phyloP scores from a whole-genome alignment of 1,140 invertebrate species.

The Musca vetustissima region DNA sequence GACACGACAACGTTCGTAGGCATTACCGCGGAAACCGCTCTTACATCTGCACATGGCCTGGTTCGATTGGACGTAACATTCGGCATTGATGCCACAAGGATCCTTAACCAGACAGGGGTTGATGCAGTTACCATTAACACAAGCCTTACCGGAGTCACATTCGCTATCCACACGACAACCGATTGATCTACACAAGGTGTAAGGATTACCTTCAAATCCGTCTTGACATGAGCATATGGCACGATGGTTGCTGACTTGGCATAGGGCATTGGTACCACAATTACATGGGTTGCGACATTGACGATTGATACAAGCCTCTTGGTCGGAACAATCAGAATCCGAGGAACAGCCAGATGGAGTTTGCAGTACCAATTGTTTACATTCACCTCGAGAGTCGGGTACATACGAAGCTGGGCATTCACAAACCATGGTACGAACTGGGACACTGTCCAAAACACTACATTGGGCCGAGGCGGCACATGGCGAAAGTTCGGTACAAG shows the following conservation, averaged over 20 bases:
- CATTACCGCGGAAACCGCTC: constrained; percentile 79
- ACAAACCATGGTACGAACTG: constrained; percentile 81
- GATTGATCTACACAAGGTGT: constrained; percentile 73
- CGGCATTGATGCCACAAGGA: constrained; percentile 80
- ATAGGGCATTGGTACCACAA: constrained; percentile 82
- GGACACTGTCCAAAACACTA: constrained; percentile 76
- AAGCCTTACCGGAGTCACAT: constrained; percentile 77
- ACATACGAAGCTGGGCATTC: constrained; percentile 81
- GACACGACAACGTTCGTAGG: constrained; percentile 71
- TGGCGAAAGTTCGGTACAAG: constrained; percentile 72
- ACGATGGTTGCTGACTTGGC: constrained; percentile 78
- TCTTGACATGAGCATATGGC: constrained; percentile 82
- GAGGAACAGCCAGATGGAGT: constrained; percentile 71
- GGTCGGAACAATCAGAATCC: constrained; percentile 75
- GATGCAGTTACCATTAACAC: constrained; percentile 80
- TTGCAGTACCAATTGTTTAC: constrained; percentile 69
- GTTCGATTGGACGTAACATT: constrained; percentile 78
- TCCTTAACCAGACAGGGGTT: constrained; percentile 78
- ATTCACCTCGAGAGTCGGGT: constrained; percentile 74
- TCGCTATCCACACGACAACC: constrained; percentile 79
- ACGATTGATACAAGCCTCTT: constrained; percentile 81
- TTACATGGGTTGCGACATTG: constrained; percentile 84
- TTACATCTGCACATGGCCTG: constrained; percentile 76
- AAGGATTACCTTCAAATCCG: constrained; percentile 83
- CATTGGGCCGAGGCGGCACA: constrained; percentile 72